Percentiles rank a stretch among this genome's conserved stretches.
phyloP scores from a whole-genome alignment of 2,113 vertebrate species.

The Gobiocypris rarus region DNA sequence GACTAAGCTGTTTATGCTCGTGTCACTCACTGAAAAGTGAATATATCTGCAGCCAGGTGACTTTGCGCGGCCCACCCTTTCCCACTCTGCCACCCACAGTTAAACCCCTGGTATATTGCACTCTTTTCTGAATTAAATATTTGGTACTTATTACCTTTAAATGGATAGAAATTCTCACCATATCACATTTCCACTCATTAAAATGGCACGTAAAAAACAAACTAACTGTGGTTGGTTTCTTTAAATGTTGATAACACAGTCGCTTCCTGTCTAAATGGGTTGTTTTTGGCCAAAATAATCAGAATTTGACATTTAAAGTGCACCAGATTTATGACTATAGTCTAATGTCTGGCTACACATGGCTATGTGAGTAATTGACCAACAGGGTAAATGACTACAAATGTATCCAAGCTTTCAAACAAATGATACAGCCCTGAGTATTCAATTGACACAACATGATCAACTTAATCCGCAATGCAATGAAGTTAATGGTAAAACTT shows the following conservation, averaged over 20 bases:
- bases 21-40: too few relatives aligned
- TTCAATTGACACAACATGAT: background rate
- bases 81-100: background rate
- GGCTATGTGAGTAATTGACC: background rate
- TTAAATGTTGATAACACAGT: background rate
- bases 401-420: conserved; percentile 10
- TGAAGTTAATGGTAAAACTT: too few relatives aligned
- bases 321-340: conserved; percentile 7
- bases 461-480: background rate
- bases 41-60: background rate
- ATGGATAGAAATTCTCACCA: background rate
- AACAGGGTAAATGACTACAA: background rate
- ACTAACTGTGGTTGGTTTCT: background rate
- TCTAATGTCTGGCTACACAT: background rate
- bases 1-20: too few relatives aligned
- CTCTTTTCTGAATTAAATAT: background rate
- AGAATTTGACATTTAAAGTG: conserved; percentile 2
- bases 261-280: background rate
- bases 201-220: background rate
- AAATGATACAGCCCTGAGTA: background rate
- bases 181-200: background rate
- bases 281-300: conserved; percentile 10
- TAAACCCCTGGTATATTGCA: background rate
- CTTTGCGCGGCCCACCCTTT: too few relatives aligned
- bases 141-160: background rate